These are phyloP conservation scores for Tetrao urogallus DNA, from an alignment of 2,113 vertebrate species.

Conservation along the genomic window DNA sequence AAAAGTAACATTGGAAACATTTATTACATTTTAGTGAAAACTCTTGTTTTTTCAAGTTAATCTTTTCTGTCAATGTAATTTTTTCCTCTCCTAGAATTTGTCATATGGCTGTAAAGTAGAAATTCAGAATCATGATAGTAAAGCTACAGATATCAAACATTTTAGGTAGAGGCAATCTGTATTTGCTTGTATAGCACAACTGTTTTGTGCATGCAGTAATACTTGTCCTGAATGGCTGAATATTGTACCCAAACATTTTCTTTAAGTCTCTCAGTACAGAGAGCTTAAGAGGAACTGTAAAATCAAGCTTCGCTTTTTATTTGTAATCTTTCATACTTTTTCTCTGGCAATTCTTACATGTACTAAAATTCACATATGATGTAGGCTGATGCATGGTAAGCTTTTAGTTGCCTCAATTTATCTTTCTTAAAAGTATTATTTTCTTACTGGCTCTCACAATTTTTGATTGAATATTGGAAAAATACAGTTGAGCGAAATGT, in stretches of 20 bases:
- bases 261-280: rapidly evolving
- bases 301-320: neutral
- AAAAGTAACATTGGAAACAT: neutral
- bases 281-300: neutral
- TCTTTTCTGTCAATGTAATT: neutral
- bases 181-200: neutral
- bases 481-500: too few relatives aligned
- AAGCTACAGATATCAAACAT: neutral
- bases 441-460: too few relatives aligned
- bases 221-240: neutral
- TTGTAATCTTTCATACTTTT: neutral
- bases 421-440: neutral
- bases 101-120: neutral
- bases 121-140: neutral
- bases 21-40: neutral
- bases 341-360: neutral
- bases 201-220: neutral
- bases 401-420: neutral
- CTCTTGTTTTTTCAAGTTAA: neutral
- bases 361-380: neutral
- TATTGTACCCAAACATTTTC: neutral
- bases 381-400: neutral
- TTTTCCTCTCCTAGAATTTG: conserved; percentile 1
- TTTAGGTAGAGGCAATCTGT: neutral
- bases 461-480: too few relatives aligned